Percentiles rank a stretch among this genome's conserved stretches.
phyloP scores from a whole-genome alignment of 2,113 vertebrate genomes.

The Thinocorus orbignyianus region DNA sequence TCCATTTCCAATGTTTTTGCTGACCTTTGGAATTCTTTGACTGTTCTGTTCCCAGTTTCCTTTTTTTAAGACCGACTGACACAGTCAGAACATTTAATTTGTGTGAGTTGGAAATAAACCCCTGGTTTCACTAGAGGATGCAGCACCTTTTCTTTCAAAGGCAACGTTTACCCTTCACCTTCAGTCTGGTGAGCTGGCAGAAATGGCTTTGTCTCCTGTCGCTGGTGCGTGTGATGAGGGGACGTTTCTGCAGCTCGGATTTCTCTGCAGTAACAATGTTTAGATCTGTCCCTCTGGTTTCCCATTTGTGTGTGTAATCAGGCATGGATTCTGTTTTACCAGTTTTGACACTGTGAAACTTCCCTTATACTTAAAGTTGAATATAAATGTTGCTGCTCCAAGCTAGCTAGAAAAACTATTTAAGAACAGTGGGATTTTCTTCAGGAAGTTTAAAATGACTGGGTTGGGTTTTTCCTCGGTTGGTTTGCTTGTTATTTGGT shows the following conservation, averaged over 20 bases:
- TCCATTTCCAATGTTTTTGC: neutral
- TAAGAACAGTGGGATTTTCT: neutral
- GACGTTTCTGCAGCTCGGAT: neutral
- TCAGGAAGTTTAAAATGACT: neutral
- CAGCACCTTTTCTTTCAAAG: neutral
- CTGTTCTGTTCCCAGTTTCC: neutral
- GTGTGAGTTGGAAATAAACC: neutral
- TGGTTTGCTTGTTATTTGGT: neutral
- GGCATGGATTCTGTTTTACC: neutral
- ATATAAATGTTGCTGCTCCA: neutral
- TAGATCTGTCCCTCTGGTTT: neutral
- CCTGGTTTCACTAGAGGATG: neutral
- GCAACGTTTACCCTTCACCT: neutral
- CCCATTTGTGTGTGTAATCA: neutral
- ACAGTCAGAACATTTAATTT: neutral
- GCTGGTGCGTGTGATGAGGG: neutral
- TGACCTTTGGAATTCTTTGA: neutral
- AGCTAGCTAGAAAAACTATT: neutral
- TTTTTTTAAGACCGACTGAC: neutral
- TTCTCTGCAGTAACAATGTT: neutral
- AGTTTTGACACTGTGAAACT: neutral
- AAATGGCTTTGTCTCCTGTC: neutral
- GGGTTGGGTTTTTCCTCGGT: neutral
- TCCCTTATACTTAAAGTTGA: neutral
- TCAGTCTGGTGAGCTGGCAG: neutral